Evolutionary conservation across 2,797 vertebrate genomes (phyloP).

Genomic region (Poeciliopsis turneri): DNA sequence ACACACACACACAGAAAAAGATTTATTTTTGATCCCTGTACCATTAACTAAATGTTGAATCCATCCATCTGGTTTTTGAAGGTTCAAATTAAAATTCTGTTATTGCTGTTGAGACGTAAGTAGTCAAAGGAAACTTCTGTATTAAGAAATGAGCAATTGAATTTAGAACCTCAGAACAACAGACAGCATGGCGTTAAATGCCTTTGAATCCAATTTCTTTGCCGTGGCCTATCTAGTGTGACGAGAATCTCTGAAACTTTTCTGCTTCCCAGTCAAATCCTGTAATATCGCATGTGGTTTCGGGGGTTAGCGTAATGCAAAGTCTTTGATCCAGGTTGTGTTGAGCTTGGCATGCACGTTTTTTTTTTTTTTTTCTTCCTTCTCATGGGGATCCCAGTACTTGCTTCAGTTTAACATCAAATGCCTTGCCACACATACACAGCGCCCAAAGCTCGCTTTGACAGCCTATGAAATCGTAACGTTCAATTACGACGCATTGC

Average conservation of each 20-base stretch:
- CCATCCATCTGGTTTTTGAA: neutral
- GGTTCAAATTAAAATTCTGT: neutral
- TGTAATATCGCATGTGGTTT: constrained; percentile 37
- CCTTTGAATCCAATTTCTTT: neutral
- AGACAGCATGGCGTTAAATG: neutral
- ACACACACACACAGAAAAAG: neutral
- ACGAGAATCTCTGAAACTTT: constrained; percentile 15
- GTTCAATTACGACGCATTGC: neutral
- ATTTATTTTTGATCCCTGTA: neutral
- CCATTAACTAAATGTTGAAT: neutral
- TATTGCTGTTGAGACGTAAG: neutral
- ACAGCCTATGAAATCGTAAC: constrained; percentile 19
- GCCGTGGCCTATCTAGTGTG: neutral
- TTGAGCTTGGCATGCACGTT: constrained; percentile 48
- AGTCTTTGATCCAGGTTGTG: constrained; percentile 47
- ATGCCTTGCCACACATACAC: constrained; percentile 16
- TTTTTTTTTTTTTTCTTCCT: neutral
- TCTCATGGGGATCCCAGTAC: constrained; percentile 24
- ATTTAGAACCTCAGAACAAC: neutral
- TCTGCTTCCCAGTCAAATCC: constrained; percentile 17
- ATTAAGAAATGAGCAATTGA: neutral
- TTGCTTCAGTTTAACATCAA: constrained; percentile 43
- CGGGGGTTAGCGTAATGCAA: constrained; percentile 20
- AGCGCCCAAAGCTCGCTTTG: constrained; percentile 12
- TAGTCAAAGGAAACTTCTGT: neutral